These are phyloP conservation scores for Lacanobia oleracea DNA, from an alignment of 2,888 invertebrate species.

Conservation along the genomic window DNA sequence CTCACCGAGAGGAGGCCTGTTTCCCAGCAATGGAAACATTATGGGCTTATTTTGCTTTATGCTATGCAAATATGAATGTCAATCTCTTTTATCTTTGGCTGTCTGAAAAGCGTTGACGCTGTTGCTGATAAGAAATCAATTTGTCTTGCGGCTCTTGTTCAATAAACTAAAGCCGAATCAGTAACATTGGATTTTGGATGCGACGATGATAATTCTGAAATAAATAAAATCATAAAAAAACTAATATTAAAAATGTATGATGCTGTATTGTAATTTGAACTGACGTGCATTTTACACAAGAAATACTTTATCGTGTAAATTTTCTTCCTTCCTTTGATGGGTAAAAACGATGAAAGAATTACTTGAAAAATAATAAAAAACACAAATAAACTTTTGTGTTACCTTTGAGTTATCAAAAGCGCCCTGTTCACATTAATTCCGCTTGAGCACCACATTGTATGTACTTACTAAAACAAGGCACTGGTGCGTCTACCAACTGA, in stretches of 20 bases:
- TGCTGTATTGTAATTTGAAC: slow-evolving; percentile 57
- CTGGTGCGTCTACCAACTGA: no score
- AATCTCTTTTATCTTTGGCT: no score
- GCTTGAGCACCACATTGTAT: slow-evolving; percentile 84
- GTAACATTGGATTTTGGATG: not conserved
- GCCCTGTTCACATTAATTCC: slow-evolving; percentile 79
- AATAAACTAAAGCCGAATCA: no score
- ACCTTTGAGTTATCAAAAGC: slow-evolving; percentile 82
- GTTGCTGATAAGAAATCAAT: not conserved
- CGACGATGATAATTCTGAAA: not conserved
- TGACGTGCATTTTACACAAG: slow-evolving; percentile 85
- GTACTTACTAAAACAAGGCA: slow-evolving; percentile 79
- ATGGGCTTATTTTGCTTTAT: no score
- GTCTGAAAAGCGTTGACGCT: not conserved
- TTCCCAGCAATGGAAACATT: no score
- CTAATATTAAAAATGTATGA: not conserved
- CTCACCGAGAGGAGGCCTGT: no score
- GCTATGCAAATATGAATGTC: no score
- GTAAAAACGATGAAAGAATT: no score
- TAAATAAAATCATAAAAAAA: not conserved
- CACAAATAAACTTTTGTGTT: slow-evolving; percentile 2
- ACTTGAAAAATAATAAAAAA: no score
- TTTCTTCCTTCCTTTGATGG: no score
- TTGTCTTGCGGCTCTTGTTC: no score
- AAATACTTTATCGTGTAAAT: no score